Evolutionary conservation across 35 echinoderm and acorn worm genomes (phyloP).

Genomic region (Lytechinus pictus): DNA sequence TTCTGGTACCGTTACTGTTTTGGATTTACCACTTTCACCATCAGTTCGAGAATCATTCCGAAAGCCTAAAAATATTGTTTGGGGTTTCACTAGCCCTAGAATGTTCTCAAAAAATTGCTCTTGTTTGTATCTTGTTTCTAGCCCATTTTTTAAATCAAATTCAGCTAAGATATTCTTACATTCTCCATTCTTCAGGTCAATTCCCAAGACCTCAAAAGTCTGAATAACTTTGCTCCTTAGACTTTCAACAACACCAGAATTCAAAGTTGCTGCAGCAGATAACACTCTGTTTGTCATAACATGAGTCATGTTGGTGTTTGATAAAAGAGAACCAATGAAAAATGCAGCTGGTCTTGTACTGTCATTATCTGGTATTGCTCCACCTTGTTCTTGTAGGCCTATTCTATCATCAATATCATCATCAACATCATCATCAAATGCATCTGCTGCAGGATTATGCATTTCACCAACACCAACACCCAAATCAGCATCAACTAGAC

Average conservation of each 20-base stretch:
- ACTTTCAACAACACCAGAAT: slow-evolving; percentile 21
- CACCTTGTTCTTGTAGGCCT: not conserved
- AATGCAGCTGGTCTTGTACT: slow-evolving; percentile 17
- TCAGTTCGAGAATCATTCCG: slow-evolving; percentile 42
- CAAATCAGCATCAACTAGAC: not conserved
- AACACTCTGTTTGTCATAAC: slow-evolving; percentile 3
- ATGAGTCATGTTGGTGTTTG: slow-evolving; percentile 51
- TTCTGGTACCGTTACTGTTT: not conserved
- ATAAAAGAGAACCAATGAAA: slow-evolving; percentile 45
- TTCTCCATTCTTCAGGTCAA: not conserved
- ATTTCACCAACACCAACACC: not conserved
- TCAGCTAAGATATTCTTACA: slow-evolving; percentile 18
- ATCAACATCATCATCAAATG: not conserved
- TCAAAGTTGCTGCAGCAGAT: slow-evolving; percentile 1
- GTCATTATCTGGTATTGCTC: not conserved
- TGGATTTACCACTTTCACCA: slow-evolving; percentile 22
- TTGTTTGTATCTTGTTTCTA: slow-evolving; percentile 50
- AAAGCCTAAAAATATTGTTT: slow-evolving; percentile 26
- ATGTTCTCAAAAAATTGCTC: slow-evolving; percentile 15
- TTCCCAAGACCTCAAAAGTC: not conserved
- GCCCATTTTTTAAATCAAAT: slow-evolving; percentile 26
- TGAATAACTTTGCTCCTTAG: slow-evolving; percentile 30
- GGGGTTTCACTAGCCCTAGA: slow-evolving; percentile 27
- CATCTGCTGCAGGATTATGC: not conserved
- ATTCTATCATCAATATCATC: not conserved